Conservation (phyloP, 2,888 invertebrate genomes). For the Chaetogeoica ovagalla region DNA sequence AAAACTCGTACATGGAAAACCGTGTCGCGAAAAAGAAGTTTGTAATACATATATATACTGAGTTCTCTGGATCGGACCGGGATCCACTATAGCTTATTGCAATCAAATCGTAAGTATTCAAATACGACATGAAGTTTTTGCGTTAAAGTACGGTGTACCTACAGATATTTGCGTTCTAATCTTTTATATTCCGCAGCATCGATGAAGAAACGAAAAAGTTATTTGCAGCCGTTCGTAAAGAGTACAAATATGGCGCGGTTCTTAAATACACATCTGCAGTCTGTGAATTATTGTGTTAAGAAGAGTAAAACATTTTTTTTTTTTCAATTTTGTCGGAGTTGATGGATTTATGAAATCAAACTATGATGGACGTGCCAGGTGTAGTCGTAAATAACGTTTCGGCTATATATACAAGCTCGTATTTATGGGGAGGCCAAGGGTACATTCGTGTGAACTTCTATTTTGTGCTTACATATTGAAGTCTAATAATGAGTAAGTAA, state of each 20-base stretch:
- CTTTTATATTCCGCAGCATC: background rate
- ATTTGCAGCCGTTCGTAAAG: background rate
- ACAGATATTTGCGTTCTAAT: background rate
- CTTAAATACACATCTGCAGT: too few relatives aligned
- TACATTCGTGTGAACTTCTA: too few relatives aligned
- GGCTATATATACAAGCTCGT: too few relatives aligned
- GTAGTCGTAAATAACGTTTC: too few relatives aligned
- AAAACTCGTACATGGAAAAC: background rate
- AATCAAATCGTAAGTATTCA: constrained; percentile 11
- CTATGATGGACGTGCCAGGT: too few relatives aligned
- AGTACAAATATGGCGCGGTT: background rate
- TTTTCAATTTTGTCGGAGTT: too few relatives aligned
- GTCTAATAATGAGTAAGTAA: too few relatives aligned
- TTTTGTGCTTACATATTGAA: too few relatives aligned
- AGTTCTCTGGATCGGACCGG: background rate
- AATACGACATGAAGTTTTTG: constrained; percentile 1
- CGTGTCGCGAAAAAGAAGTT: constrained; percentile 1
- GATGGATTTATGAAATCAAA: too few relatives aligned
- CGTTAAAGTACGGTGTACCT: background rate
- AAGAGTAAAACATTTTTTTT: too few relatives aligned
- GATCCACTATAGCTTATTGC: background rate
- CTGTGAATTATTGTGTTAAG: too few relatives aligned
- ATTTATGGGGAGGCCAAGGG: too few relatives aligned
- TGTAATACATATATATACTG: constrained; percentile 10
- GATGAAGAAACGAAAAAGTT: background rate